Conservation (phyloP, 2,797 vertebrate species). For the Coracias cyanogaster region DNA sequence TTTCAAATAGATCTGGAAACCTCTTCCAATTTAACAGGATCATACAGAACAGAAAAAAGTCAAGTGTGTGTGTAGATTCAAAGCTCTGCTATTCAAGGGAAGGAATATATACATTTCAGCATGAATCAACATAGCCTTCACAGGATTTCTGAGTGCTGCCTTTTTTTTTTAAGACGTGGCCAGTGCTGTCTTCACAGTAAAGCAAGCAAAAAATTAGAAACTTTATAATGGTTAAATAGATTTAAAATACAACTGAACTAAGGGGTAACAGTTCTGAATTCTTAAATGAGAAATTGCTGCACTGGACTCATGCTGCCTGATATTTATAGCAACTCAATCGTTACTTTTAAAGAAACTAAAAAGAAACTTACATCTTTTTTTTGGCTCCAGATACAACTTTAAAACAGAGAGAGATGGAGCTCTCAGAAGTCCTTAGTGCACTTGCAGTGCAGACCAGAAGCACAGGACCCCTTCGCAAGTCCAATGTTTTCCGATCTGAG, state of each 20-base stretch:
- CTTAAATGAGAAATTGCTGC: constrained; percentile 30
- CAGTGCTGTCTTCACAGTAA: constrained; percentile 49
- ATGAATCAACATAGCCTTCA: constrained; percentile 25
- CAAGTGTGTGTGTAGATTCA: constrained; percentile 71
- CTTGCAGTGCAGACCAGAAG: background rate
- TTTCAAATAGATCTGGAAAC: constrained; percentile 79
- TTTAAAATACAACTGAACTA: constrained; percentile 60
- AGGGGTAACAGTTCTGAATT: background rate
- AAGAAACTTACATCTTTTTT: constrained; percentile 18
- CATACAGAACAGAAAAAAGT: constrained; percentile 73
- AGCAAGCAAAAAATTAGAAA: background rate
- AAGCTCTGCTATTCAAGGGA: constrained; percentile 53
- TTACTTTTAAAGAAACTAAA: constrained; percentile 41
- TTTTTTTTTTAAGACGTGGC: background rate
- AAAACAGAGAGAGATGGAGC: background rate
- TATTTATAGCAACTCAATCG: background rate
- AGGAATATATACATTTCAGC: constrained; percentile 51
- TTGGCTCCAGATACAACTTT: constrained; percentile 25
- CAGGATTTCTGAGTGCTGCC: constrained; percentile 26
- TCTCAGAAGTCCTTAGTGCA: background rate
- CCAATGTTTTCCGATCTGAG: background rate
- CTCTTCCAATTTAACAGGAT: constrained; percentile 78
- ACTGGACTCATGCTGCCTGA: background rate
- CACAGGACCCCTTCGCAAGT: background rate
- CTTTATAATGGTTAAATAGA: constrained; percentile 9